Percentiles rank a stretch among this genome's conserved stretches.
Evolutionary conservation across 1,140 invertebrate species (phyloP).

Genomic region (Ridgeia piscesae): DNA sequence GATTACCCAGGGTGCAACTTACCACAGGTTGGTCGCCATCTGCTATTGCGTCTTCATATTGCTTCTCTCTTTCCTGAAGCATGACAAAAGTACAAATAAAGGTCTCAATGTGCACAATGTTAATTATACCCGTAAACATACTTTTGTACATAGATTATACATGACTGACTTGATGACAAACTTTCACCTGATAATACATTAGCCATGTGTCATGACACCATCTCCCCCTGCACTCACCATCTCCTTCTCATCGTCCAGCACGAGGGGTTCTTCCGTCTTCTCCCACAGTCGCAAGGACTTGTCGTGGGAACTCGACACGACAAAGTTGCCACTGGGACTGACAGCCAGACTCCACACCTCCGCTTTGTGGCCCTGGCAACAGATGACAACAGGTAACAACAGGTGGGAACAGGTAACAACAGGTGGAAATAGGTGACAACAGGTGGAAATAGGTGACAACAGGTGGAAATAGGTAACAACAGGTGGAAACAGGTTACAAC

Average conservation of each 20-base stretch:
- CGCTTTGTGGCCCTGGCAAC: constrained; percentile 62
- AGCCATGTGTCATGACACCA: not conserved
- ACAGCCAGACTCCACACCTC: constrained; percentile 76
- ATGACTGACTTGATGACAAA: too few species aligned
- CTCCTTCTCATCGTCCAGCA: constrained; percentile 90
- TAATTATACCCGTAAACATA: too few species aligned
- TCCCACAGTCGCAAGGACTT: constrained; percentile 84
- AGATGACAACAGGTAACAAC: not conserved
- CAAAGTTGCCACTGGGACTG: constrained; percentile 77
- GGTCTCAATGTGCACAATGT: too few species aligned
- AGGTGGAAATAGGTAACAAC: not conserved
- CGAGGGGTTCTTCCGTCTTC: constrained; percentile 83
- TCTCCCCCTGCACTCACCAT: constrained; percentile 46
- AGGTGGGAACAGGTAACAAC: not conserved
- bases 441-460: not conserved
- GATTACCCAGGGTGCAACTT: constrained; percentile 56
- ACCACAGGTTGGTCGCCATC: constrained; percentile 72
- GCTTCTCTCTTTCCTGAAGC: constrained; percentile 52
- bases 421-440: not conserved
- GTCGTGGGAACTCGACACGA: constrained; percentile 86
- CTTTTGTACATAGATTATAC: too few species aligned
- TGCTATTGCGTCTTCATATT: constrained; percentile 60
- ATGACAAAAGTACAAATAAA: too few species aligned
- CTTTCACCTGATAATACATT: not conserved
- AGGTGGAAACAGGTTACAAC: too few species aligned